Evolutionary conservation across 2,888 invertebrate genomes (phyloP).

Genomic region (Chalcosyrphus nemorum): DNA sequence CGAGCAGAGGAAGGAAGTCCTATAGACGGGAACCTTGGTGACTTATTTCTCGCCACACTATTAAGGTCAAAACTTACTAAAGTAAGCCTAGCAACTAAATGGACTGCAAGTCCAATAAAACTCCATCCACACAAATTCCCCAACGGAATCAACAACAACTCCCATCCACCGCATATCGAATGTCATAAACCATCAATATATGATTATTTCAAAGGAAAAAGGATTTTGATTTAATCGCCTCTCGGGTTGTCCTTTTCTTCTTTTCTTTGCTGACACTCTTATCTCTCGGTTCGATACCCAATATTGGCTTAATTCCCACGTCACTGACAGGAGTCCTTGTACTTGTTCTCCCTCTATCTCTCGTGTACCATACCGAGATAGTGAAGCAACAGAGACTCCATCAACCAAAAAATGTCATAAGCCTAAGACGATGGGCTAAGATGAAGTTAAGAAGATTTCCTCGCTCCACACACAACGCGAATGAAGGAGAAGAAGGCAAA

Average conservation of each 20-base stretch:
- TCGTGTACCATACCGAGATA: slow-evolving; percentile 38
- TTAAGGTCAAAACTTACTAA: too few relatives aligned
- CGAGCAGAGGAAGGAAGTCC: too few relatives aligned
- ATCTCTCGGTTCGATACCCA: slow-evolving; percentile 63
- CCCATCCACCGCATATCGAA: slow-evolving; percentile 43
- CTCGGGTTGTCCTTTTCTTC: slow-evolving; percentile 32
- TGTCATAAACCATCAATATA: slow-evolving; percentile 67
- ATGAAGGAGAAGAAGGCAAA: slow-evolving; percentile 20
- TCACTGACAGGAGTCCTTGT: slow-evolving; percentile 66
- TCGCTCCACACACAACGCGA: slow-evolving; percentile 55
- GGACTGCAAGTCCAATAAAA: too few relatives aligned
- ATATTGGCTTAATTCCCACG: slow-evolving; percentile 73
- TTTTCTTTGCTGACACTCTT: slow-evolving; percentile 42
- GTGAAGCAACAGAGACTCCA: slow-evolving; percentile 15
- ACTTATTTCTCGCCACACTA: too few relatives aligned
- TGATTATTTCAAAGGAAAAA: slow-evolving; percentile 58
- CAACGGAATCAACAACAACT: slow-evolving; percentile 18
- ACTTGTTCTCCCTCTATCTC: slow-evolving; percentile 9
- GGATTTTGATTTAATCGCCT: slow-evolving; percentile 64
- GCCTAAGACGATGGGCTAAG: slow-evolving; percentile 69
- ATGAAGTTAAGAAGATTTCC: slow-evolving; percentile 71
- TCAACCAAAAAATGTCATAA: slow-evolving; percentile 58
- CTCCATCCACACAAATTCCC: neutral
- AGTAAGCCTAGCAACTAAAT: too few relatives aligned
- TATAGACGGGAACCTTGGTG: too few relatives aligned